A percentile compares a stretch with the other conserved stretches of the same genome.
These are phyloP conservation scores for Brotogeris chrysoptera DNA, from an alignment of 2,797 vertebrate genomes.

Conservation along the genomic window DNA sequence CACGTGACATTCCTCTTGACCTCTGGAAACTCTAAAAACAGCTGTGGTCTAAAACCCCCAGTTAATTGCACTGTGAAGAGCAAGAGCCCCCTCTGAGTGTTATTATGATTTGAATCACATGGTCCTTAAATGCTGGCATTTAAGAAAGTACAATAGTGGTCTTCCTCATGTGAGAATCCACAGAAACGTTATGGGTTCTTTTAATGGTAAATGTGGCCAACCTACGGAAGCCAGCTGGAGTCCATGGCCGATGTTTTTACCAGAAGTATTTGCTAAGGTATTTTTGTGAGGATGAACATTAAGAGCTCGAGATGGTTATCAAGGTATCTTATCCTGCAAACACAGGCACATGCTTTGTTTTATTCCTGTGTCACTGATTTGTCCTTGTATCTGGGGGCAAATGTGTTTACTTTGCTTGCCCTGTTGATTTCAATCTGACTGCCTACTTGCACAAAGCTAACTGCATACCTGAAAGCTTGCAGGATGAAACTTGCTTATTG, in stretches of 20 bases:
- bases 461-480: background rate
- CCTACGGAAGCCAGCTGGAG: background rate
- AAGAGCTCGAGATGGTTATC: background rate
- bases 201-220: background rate
- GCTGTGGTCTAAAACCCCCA: constrained; percentile 23
- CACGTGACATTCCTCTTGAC: constrained; percentile 19
- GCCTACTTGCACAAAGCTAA: background rate
- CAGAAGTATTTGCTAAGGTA: constrained; percentile 17
- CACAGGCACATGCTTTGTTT: background rate
- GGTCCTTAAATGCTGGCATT: background rate
- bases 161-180: constrained; percentile 40
- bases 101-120: constrained; percentile 8
- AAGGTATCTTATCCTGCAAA: background rate
- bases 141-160: constrained; percentile 4
- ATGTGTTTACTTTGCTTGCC: background rate
- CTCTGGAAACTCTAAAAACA: constrained; percentile 44
- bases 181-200: background rate
- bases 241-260: background rate
- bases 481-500: background rate
- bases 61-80: constrained; percentile 22
- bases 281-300: background rate
- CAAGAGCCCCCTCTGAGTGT: background rate
- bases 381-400: background rate
- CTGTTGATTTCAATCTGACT: background rate
- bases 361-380: background rate